A percentile compares a stretch with the other conserved stretches of the same genome.
These are phyloP conservation scores for Phthorimaea operculella DNA, from an alignment of 1,140 invertebrate genomes.

Conservation along the genomic window DNA sequence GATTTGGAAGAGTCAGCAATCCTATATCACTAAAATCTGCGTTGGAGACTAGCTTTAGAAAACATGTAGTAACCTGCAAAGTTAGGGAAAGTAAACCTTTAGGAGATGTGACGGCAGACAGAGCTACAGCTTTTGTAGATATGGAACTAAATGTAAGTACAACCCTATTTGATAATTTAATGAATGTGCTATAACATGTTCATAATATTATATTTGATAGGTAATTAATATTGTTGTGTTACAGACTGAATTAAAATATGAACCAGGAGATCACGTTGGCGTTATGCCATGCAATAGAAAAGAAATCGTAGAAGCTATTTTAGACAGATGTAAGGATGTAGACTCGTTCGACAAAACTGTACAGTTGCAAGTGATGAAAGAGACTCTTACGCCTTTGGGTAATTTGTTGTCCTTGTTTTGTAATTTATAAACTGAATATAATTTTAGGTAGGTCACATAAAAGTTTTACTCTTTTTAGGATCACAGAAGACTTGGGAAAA, in stretches of 20 bases:
- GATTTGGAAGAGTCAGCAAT: slow-evolving; percentile 65
- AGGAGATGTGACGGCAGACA: slow-evolving; percentile 53
- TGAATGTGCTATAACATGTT: background rate
- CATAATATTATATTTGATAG: background rate
- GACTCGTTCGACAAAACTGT: slow-evolving; percentile 78
- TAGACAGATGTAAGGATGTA: slow-evolving; percentile 76
- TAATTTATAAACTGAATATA: background rate
- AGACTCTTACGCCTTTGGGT: slow-evolving; percentile 87
- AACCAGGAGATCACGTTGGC: slow-evolving; percentile 93
- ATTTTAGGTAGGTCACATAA: background rate
- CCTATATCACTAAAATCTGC: slow-evolving; percentile 33
- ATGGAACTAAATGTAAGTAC: slow-evolving; percentile 63
- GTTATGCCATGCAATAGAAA: slow-evolving; percentile 86
- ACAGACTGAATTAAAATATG: slow-evolving; percentile 74
- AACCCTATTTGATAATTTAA: slow-evolving; percentile 4
- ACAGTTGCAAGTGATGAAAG: slow-evolving; percentile 87
- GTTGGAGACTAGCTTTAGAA: slow-evolving; percentile 68
- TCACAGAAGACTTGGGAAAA: slow-evolving; percentile 84
- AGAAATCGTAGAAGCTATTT: slow-evolving; percentile 83
- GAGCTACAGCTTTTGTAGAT: slow-evolving; percentile 68
- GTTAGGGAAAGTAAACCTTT: slow-evolving; percentile 67
- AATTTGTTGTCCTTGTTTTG: slow-evolving; percentile 16
- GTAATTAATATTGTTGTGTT: slow-evolving; percentile 29
- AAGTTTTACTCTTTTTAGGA: slow-evolving; percentile 65
- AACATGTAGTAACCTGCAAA: slow-evolving; percentile 72